phyloP scores from a whole-genome alignment of 2,113 vertebrate genomes.

The Monopterus albus region DNA sequence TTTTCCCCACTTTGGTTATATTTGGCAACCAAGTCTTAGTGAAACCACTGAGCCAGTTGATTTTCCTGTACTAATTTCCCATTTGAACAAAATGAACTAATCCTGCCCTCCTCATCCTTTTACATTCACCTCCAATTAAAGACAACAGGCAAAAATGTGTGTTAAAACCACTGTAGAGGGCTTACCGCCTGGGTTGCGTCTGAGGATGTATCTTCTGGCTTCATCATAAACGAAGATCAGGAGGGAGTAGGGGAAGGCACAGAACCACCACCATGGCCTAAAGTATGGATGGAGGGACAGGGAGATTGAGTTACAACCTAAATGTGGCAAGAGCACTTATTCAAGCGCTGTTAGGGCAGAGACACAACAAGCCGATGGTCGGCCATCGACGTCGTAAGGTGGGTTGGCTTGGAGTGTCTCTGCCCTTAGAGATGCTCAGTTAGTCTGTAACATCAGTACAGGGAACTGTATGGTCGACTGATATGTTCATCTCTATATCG shows the following conservation, averaged over 20 bases:
- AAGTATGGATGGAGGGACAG: slow-evolving; percentile 26
- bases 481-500: too few relatives aligned
- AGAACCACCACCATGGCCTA: slow-evolving; percentile 86
- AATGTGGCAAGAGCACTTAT: neutral
- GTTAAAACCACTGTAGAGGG: neutral
- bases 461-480: neutral
- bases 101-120: neutral
- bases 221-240: slow-evolving; percentile 87
- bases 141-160: neutral
- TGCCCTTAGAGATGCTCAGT: neutral
- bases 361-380: too few relatives aligned
- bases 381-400: too few relatives aligned
- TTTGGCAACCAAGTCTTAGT: too few relatives aligned
- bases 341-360: too few relatives aligned
- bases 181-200: slow-evolving; percentile 85
- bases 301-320: neutral
- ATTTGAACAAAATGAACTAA: too few relatives aligned
- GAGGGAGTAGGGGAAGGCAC: slow-evolving; percentile 83
- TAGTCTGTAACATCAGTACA: neutral
- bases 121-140: neutral
- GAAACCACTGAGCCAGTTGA: too few relatives aligned
- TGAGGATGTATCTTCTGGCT: slow-evolving; percentile 82
- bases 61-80: neutral
- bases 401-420: too few relatives aligned
- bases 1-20: too few relatives aligned